Percentiles rank a stretch among this genome's conserved stretches.
Evolutionary conservation across 35 echinoderm and acorn worm species (phyloP).

Genomic region (Ophiothrix spiculata): DNA sequence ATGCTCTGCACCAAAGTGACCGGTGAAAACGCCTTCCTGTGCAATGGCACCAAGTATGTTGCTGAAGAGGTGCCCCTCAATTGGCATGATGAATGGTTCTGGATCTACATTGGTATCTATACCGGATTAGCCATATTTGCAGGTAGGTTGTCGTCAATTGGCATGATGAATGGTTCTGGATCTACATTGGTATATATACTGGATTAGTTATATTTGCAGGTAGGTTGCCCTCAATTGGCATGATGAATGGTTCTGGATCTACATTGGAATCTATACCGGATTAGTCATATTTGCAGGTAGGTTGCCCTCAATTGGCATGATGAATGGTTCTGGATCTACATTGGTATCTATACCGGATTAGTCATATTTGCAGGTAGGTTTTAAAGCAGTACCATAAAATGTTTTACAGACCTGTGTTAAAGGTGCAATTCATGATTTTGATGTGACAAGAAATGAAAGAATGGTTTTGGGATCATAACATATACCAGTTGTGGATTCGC

Average conservation of each 20-base stretch:
- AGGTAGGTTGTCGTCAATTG: constrained; percentile 41
- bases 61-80: constrained; percentile 10
- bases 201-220: constrained; percentile 55
- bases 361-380: too few relatives aligned
- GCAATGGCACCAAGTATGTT: constrained; percentile 50
- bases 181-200: constrained; percentile 64
- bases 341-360: too few relatives aligned
- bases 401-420: too few relatives aligned
- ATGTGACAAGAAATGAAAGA: too few relatives aligned
- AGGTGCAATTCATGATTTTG: too few relatives aligned
- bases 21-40: constrained; percentile 28
- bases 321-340: too few relatives aligned
- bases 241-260: constrained; percentile 62
- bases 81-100: constrained; percentile 44
- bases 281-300: constrained; percentile 61
- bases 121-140: constrained; percentile 56
- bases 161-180: constrained; percentile 52
- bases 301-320: too few relatives aligned
- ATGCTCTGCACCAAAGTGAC: too few relatives aligned
- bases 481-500: too few relatives aligned
- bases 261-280: constrained; percentile 57
- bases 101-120: constrained; percentile 67
- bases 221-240: constrained; percentile 18
- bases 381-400: too few relatives aligned
- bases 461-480: too few relatives aligned